A percentile compares a stretch with the other conserved stretches of the same genome.
Evolutionary conservation across 2,888 invertebrate genomes (phyloP).

Genomic region (Hydriomena furcata): DNA sequence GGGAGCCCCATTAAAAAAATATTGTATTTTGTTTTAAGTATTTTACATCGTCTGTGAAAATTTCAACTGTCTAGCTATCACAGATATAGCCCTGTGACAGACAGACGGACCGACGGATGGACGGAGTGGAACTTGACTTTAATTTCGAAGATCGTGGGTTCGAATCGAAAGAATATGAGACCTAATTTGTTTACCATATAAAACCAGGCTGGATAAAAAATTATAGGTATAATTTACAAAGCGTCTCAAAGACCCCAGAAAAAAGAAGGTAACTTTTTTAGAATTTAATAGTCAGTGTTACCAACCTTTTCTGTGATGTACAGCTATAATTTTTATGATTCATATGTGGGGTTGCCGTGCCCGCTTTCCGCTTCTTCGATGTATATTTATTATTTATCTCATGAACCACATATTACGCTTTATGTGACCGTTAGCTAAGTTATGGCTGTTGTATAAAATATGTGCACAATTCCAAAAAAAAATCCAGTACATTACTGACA

Average conservation of each 20-base stretch:
- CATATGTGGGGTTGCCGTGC: slow-evolving; percentile 47
- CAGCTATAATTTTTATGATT: slow-evolving; percentile 58
- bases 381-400: slow-evolving; percentile 58
- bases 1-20: too few relatives aligned
- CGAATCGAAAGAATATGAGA: too few relatives aligned
- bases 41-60: too few relatives aligned
- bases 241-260: slow-evolving; percentile 7
- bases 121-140: too few relatives aligned
- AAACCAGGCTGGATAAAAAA: neutral
- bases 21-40: too few relatives aligned
- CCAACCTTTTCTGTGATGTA: slow-evolving; percentile 41
- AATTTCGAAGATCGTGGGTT: too few relatives aligned
- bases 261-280: slow-evolving; percentile 21
- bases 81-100: too few relatives aligned
- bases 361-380: slow-evolving; percentile 42
- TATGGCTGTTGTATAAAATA: slow-evolving; percentile 38
- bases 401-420: slow-evolving; percentile 60
- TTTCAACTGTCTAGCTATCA: too few relatives aligned
- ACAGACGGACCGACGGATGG: too few relatives aligned
- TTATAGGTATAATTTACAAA: neutral
- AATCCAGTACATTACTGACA: too few relatives aligned
- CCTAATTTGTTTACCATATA: too few relatives aligned
- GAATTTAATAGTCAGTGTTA: slow-evolving; percentile 35
- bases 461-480: slow-evolving; percentile 1
- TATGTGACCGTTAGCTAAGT: slow-evolving; percentile 61